Evolutionary conservation across 92 coral and sea anemone genomes (phyloP).

Genomic region (Parazoanthus swiftii): DNA sequence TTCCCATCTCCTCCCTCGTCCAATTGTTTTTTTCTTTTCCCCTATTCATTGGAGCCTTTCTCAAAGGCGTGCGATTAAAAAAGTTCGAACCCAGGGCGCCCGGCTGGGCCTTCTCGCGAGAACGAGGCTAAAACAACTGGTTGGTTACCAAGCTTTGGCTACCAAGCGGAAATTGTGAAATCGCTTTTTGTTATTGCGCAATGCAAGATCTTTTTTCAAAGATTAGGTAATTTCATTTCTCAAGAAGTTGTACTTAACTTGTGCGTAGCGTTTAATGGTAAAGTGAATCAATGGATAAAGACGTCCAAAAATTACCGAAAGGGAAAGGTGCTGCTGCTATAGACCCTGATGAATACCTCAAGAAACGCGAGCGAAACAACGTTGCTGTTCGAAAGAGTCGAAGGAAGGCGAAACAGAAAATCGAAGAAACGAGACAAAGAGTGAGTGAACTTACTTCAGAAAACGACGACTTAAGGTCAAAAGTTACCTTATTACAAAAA

Average conservation of each 20-base stretch:
- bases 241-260: neutral
- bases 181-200: conserved; percentile 34
- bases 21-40: too few relatives aligned
- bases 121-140: too few relatives aligned
- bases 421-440: conserved; percentile 88
- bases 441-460: conserved; percentile 80
- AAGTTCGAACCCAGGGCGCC: too few relatives aligned
- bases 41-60: too few relatives aligned
- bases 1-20: too few relatives aligned
- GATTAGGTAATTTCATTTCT: conserved; percentile 5
- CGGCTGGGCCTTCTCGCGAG: too few relatives aligned
- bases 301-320: neutral
- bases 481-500: conserved; percentile 91
- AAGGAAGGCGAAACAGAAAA: conserved; percentile 89
- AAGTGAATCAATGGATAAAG: neutral
- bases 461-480: conserved; percentile 85
- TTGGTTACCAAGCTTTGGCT: neutral
- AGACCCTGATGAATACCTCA: conserved; percentile 62
- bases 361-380: conserved; percentile 91
- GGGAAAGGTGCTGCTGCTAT: neutral
- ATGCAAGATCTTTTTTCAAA: conserved; percentile 2
- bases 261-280: neutral
- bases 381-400: conserved; percentile 98
- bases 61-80: too few relatives aligned
- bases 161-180: conserved; percentile 43